Evolutionary conservation across 2,888 invertebrate species (phyloP).

Genomic region (Cylindroiulus punctatus): DNA sequence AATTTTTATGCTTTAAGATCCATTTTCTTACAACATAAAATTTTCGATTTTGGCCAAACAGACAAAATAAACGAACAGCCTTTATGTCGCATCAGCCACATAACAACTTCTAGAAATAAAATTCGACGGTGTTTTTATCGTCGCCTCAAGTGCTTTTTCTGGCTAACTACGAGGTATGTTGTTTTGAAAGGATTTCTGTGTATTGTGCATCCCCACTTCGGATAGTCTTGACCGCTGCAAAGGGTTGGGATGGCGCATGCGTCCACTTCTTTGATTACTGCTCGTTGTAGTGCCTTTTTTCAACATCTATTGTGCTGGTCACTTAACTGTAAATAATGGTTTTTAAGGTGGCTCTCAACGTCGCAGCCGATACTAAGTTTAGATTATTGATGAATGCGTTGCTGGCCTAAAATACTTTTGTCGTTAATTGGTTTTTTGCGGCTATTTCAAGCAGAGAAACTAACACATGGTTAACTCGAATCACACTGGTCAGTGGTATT

Average conservation of each 20-base stretch:
- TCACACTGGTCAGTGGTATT: too few relatives aligned
- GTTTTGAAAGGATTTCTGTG: constrained; percentile 10
- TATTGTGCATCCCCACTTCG: background rate
- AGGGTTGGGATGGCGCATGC: background rate
- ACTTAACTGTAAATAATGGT: background rate
- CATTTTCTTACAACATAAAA: background rate
- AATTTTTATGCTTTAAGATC: too few relatives aligned
- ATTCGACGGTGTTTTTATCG: background rate
- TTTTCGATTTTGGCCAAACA: background rate
- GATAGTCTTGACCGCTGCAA: background rate
- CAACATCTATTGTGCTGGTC: background rate
- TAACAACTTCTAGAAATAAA: background rate
- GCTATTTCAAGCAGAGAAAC: background rate
- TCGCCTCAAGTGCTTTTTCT: background rate
- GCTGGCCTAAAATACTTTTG: background rate
- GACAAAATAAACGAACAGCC: background rate
- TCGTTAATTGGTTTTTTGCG: background rate
- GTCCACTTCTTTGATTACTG: background rate
- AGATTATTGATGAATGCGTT: background rate
- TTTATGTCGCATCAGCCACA: background rate
- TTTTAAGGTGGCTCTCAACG: background rate
- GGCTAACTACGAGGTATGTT: constrained; percentile 2
- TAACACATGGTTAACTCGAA: too few relatives aligned
- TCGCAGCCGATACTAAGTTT: background rate
- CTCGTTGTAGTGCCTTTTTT: background rate